Conservation (phyloP, 2,113 vertebrate species). For the Paratilapia polleni region DNA sequence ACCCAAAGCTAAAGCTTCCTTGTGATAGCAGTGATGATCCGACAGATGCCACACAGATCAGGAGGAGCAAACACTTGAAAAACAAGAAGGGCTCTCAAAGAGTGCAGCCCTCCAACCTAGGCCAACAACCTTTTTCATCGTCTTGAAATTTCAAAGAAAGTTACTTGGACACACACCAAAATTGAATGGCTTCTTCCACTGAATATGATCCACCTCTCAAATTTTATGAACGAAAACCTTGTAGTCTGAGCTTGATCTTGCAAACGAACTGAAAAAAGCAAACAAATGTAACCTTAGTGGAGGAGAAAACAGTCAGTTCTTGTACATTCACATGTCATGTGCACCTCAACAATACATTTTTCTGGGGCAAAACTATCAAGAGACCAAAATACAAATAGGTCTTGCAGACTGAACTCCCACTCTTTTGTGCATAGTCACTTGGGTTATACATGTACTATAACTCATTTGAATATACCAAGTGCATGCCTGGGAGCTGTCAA, state of each 20-base stretch:
- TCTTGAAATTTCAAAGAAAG: neutral
- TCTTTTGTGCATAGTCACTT: neutral
- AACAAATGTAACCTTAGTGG: neutral
- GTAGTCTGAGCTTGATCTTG: neutral
- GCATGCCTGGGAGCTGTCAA: neutral
- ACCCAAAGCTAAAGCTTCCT: neutral
- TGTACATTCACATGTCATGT: neutral
- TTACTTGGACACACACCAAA: neutral
- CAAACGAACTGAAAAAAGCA: neutral
- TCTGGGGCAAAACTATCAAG: neutral
- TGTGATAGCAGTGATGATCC: neutral
- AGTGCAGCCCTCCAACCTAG: neutral
- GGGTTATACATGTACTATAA: neutral
- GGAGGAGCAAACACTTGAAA: neutral
- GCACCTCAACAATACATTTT: neutral
- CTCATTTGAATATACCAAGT: neutral
- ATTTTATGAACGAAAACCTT: neutral
- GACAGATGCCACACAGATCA: neutral
- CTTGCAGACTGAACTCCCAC: too few relatives aligned
- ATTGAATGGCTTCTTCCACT: neutral
- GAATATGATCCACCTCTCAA: neutral
- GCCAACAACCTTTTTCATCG: neutral
- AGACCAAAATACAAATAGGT: neutral
- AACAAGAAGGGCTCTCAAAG: neutral
- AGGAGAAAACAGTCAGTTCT: neutral